These are phyloP conservation scores for Xylota segnis DNA, from an alignment of 2,888 invertebrate species.

Conservation along the genomic window DNA sequence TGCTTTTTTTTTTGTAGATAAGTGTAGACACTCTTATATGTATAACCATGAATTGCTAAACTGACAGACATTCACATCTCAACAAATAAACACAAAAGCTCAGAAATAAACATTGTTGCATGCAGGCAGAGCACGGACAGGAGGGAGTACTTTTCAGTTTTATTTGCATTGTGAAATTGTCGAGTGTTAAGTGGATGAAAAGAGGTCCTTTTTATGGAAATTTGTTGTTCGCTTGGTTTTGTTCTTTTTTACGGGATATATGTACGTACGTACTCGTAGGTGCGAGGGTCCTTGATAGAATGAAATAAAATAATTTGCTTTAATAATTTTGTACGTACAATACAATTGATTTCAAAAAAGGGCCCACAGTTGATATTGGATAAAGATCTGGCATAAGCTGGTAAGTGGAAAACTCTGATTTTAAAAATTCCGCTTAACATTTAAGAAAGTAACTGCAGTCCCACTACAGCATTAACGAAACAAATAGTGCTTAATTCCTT, in stretches of 20 bases:
- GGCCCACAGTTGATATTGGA: no score
- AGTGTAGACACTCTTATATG: constrained; percentile 47
- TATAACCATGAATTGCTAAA: constrained; percentile 68
- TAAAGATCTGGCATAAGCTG: no score
- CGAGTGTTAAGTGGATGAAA: constrained; percentile 58
- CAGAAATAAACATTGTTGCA: constrained; percentile 54
- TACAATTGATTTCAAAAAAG: no score
- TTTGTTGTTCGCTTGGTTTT: constrained; percentile 24
- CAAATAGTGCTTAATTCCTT: no score
- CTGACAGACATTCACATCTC: constrained; percentile 46
- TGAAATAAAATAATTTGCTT: not conserved
- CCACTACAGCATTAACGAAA: no score
- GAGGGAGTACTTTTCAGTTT: constrained; percentile 8
- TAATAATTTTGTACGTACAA: no score
- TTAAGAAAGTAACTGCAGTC: no score
- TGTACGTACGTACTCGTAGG: no score
- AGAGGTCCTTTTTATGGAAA: constrained; percentile 59
- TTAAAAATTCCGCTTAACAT: no score
- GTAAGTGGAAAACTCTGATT: constrained; percentile 18
- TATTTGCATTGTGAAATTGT: constrained; percentile 39
- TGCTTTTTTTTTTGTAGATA: constrained; percentile 7
- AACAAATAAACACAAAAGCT: constrained; percentile 45
- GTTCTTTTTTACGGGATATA: constrained; percentile 4
- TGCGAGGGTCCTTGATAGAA: not conserved
- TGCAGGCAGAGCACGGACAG: constrained; percentile 7